phyloP scores from a whole-genome alignment of 1,140 invertebrate genomes.

The Oreohelix idahoensis region DNA sequence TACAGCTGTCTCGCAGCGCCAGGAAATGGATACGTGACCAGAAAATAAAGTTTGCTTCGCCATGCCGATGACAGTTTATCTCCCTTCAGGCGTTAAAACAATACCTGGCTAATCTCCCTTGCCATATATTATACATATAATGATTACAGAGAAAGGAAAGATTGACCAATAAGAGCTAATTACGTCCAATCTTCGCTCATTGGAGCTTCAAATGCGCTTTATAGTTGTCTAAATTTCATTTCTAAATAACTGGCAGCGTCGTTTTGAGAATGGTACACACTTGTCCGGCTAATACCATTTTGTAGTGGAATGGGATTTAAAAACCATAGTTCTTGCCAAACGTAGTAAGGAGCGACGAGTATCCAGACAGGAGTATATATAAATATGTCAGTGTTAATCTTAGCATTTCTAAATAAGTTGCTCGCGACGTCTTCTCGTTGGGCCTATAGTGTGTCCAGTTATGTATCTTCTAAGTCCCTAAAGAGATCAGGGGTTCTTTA shows the following conservation, averaged over 20 bases:
- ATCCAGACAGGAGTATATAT: not conserved
- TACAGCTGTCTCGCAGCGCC: not conserved
- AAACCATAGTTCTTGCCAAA: not conserved
- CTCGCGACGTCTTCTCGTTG: not conserved
- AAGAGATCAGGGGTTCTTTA: not conserved
- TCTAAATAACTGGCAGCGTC: not conserved
- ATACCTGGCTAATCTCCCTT: constrained; percentile 18
- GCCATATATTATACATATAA: not conserved
- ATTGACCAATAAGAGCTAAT: not conserved
- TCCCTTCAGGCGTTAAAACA: constrained; percentile 22
- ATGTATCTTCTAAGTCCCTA: not conserved
- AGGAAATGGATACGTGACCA: not conserved
- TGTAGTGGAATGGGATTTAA: not conserved
- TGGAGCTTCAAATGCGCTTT: not conserved
- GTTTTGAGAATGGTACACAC: not conserved
- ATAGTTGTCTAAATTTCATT: not conserved
- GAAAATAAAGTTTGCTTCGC: not conserved
- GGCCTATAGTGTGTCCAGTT: not conserved
- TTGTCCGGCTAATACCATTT: not conserved
- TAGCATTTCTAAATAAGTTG: not conserved
- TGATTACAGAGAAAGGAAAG: not conserved
- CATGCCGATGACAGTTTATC: not conserved
- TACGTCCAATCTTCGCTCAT: not conserved
- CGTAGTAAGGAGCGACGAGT: not conserved
- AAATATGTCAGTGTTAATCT: not conserved